phyloP scores from a whole-genome alignment of 2,888 invertebrate genomes.

The Helobdella robusta region DNA sequence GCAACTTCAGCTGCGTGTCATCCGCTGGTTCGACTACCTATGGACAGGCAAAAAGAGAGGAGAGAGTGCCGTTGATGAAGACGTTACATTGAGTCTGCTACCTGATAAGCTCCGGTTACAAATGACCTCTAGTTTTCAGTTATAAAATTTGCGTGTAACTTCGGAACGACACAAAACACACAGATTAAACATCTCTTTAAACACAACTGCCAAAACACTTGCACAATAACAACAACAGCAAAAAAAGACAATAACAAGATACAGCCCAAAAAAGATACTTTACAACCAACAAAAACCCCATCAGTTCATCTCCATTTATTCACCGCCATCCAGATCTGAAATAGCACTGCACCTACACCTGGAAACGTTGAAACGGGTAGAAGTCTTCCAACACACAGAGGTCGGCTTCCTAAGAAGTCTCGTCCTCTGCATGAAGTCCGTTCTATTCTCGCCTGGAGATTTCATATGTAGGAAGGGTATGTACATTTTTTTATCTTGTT shows the following conservation, averaged over 20 bases:
- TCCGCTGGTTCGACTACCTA: constrained; percentile 97
- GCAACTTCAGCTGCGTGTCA: constrained; percentile 89
- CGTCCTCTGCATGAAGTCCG: constrained; percentile 83
- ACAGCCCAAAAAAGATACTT: too few species aligned
- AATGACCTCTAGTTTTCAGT: constrained; percentile 64
- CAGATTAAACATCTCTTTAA: too few species aligned
- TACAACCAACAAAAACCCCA: too few species aligned
- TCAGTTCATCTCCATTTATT: too few species aligned
- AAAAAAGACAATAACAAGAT: too few species aligned
- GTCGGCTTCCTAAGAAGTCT: constrained; percentile 95
- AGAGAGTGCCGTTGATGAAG: constrained; percentile 94
- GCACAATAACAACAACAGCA: too few species aligned
- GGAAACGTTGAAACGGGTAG: constrained; percentile 81
- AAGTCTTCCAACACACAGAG: constrained; percentile 98
- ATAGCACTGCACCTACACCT: constrained; percentile 97
- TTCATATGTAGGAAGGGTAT: constrained; percentile 99
- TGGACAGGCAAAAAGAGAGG: constrained; percentile 65
- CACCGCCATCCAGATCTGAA: constrained; percentile 89
- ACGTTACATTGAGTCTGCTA: constrained; percentile 55
- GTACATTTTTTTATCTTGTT: too few species aligned
- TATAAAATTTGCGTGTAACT: too few species aligned
- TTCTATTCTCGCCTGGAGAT: constrained; percentile 94
- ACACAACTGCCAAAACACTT: too few species aligned
- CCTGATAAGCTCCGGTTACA: constrained; percentile 32
- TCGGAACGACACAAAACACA: too few species aligned